Conservation (phyloP, 2,888 invertebrate genomes). For the Agrilus mali region DNA sequence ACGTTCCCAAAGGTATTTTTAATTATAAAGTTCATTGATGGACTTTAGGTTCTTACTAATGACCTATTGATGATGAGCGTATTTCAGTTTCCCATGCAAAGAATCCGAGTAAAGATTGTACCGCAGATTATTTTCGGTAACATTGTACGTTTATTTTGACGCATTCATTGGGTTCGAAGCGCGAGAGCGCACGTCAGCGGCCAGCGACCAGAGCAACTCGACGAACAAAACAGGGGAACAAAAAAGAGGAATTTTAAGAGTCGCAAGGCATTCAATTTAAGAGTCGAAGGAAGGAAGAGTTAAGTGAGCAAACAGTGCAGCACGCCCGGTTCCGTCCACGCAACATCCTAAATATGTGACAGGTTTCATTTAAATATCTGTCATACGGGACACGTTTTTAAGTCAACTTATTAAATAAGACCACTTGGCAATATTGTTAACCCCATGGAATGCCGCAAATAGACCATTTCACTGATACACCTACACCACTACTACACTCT, state of each 20-base stretch:
- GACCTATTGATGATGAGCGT: too few species aligned
- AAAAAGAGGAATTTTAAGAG: conserved; percentile 21
- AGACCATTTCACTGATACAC: too few species aligned
- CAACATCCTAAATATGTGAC: conserved; percentile 25
- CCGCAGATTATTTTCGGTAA: too few species aligned
- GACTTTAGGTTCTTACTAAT: too few species aligned
- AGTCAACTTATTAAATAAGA: too few species aligned
- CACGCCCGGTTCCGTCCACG: conserved; percentile 20
- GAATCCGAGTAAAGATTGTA: too few species aligned
- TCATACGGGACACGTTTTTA: conserved; percentile 12
- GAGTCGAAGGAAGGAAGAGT: conserved; percentile 16
- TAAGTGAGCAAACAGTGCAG: conserved; percentile 13
- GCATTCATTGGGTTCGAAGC: too few species aligned
- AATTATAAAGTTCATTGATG: too few species aligned
- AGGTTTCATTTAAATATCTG: conserved; percentile 24
- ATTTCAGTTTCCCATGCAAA: too few species aligned
- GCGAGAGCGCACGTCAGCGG: conserved; percentile 8
- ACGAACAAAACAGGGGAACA: conserved; percentile 14
- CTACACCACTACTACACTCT: too few species aligned
- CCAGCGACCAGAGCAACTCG: conserved; percentile 11
- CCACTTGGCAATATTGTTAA: conserved; percentile 3
- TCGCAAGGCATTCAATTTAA: conserved; percentile 18
- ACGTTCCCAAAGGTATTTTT: too few species aligned
- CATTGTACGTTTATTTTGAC: too few species aligned
- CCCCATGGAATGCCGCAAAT: neutral